phyloP scores from a whole-genome alignment of 1,140 invertebrate genomes.

The Asbolus verrucosus region DNA sequence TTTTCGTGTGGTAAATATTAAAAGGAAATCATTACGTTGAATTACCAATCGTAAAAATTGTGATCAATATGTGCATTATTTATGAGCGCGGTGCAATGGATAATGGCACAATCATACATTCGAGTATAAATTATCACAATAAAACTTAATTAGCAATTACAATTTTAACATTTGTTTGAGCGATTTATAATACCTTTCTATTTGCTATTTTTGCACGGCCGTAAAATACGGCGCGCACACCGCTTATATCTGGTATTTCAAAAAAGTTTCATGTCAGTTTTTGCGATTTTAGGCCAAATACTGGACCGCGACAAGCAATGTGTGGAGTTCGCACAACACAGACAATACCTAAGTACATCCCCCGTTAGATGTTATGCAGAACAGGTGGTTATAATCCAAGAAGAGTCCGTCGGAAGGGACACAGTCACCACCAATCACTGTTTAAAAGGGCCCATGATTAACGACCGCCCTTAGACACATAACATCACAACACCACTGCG shows the following conservation, averaged over 20 bases:
- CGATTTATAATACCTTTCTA: slow-evolving; percentile 13
- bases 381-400: slow-evolving; percentile 36
- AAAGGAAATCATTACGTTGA: no score
- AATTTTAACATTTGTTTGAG: slow-evolving; percentile 7
- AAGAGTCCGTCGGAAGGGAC: slow-evolving; percentile 17
- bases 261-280: no score
- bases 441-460: not conserved
- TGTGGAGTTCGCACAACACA: slow-evolving; percentile 2
- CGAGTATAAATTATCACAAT: slow-evolving; percentile 23
- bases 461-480: not conserved
- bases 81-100: slow-evolving; percentile 4
- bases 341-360: slow-evolving; percentile 43
- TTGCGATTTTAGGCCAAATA: not conserved
- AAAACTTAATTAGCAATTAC: slow-evolving; percentile 33
- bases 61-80: not conserved
- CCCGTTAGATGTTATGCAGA: slow-evolving; percentile 20
- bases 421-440: slow-evolving; percentile 15
- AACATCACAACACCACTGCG: slow-evolving; percentile 17
- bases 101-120: slow-evolving; percentile 1
- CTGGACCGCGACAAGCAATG: not conserved
- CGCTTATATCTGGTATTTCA: no score
- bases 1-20: no score
- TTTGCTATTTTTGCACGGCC: not conserved
- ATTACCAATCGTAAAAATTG: no score
- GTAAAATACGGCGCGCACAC: no score